phyloP scores from a whole-genome alignment of 1,140 invertebrate species.

The Zaprionus taronus region DNA sequence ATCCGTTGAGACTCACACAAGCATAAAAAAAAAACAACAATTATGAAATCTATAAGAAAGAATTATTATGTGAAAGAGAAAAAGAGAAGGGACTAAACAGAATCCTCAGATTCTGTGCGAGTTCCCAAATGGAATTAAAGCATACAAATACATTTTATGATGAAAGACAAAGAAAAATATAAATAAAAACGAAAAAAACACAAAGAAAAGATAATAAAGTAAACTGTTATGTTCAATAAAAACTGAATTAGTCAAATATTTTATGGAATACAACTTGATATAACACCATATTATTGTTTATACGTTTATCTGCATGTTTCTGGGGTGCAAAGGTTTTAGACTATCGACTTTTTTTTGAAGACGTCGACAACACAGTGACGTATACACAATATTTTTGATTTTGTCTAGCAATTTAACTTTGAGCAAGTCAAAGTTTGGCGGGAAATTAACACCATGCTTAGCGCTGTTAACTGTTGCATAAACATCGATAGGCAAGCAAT shows the following conservation, averaged over 20 bases:
- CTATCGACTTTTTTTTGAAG: too few relatives aligned
- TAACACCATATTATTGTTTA: not conserved
- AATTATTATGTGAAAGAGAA: conserved; percentile 18
- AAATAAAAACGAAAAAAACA: conserved; percentile 26
- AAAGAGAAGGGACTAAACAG: conserved; percentile 33
- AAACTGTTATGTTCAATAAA: conserved; percentile 80
- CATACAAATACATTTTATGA: conserved; percentile 41
- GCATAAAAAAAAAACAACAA: conserved; percentile 15
- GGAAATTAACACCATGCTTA: too few relatives aligned
- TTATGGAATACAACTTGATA: too few relatives aligned
- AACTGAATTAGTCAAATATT: conserved; percentile 4
- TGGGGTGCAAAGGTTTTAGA: too few relatives aligned
- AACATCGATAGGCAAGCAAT: not conserved
- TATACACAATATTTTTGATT: too few relatives aligned
- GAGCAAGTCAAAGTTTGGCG: too few relatives aligned
- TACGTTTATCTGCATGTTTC: not conserved
- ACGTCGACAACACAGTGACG: too few relatives aligned
- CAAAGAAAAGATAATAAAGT: conserved; percentile 66
- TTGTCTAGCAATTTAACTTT: too few relatives aligned
- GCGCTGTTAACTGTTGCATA: not conserved
- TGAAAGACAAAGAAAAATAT: conserved; percentile 29
- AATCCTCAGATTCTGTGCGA: conserved; percentile 16
- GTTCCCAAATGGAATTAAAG: conserved; percentile 39
- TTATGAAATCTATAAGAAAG: conserved; percentile 20
- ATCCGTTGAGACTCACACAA: conserved; percentile 25